Base-by-base conservation (phyloP, 2,113 vertebrate genomes). In the Indicator indicator region DNA sequence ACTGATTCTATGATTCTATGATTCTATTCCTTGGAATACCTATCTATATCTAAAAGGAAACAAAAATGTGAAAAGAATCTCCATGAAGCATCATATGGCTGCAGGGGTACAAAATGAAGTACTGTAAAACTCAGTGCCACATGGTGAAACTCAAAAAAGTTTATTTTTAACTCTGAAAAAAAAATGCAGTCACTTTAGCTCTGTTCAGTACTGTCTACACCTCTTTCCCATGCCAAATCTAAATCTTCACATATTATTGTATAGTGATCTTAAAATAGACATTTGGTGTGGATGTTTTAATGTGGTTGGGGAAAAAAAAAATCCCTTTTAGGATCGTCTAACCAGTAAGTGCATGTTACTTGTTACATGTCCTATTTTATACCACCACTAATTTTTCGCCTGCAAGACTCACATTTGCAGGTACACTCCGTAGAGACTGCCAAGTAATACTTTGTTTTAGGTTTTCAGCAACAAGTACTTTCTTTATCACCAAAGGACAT, bases 401-500 rank as follows among this genome's bases (percentile, higher is more conserved):
- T 88, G 60, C 7, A 2, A 90, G 80, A 44, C 70, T 93, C 83
- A 75, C 83, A 88, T 93, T 93, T 87, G 62, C 73, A 75, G 64
- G 88, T 54, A 63, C 23, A 2, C 68, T 65, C 21, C 11, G 24
- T 44, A 87, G 67, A 70, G 65, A 70, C 82, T 77, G 86, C 89
- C 88, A 94, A 88, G 65, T 24, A 91, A 86, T 85, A 94, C 92
- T 94, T 91, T 95, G 83, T 62, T 94, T 91, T 81, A 89, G 79
- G 36, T 86, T 84, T 94, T 63, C 83, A 92, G 78, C 83, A 89
- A 90, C 92, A 84, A 86, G 74, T 81, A 70, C 52, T 95, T 94
- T 94, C 83, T 95, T 84, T 90, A 91, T 94, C 93, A 96, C 69
- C 68, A 62, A 71, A 92, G 91, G 68, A 84, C 88, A 81, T 95